Conservation (phyloP, 1,140 invertebrate genomes). For the Cyphomyrmex costatus region DNA sequence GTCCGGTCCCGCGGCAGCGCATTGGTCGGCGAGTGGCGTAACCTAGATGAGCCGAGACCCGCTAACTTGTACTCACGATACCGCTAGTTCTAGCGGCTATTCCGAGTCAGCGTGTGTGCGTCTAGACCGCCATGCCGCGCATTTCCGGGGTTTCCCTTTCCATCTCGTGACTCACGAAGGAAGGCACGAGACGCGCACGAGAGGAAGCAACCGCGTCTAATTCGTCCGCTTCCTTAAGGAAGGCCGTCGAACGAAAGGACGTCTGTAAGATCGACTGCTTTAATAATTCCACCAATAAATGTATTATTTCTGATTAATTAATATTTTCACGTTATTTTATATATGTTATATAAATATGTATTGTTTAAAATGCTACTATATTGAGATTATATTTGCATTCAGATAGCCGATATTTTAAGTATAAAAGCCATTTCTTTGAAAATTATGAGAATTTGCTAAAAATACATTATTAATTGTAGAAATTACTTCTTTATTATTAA, state of each 20-base stretch:
- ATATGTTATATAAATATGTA: background rate
- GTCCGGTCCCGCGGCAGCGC: constrained; percentile 55
- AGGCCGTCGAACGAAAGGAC: background rate
- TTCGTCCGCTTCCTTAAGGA: constrained; percentile 43
- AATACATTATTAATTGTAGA: background rate
- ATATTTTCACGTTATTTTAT: background rate
- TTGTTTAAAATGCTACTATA: background rate
- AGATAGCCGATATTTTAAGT: background rate
- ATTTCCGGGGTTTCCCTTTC: constrained; percentile 73
- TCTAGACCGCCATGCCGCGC: constrained; percentile 54
- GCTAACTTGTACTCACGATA: constrained; percentile 76
- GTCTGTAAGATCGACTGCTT: background rate
- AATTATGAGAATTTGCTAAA: background rate
- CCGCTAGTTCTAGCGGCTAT: constrained; percentile 74
- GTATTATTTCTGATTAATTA: background rate
- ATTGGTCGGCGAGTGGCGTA: constrained; percentile 61
- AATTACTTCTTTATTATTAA: constrained; percentile 2
- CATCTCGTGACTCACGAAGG: constrained; percentile 64
- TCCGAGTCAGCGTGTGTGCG: constrained; percentile 56
- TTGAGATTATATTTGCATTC: background rate
- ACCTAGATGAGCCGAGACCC: constrained; percentile 73
- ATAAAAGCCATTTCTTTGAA: background rate
- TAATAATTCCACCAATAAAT: background rate
- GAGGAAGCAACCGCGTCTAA: constrained; percentile 50
- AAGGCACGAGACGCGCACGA: constrained; percentile 47